Base-by-base conservation (phyloP, 2,888 invertebrate species). In the Chymomyza caudatula region DNA sequence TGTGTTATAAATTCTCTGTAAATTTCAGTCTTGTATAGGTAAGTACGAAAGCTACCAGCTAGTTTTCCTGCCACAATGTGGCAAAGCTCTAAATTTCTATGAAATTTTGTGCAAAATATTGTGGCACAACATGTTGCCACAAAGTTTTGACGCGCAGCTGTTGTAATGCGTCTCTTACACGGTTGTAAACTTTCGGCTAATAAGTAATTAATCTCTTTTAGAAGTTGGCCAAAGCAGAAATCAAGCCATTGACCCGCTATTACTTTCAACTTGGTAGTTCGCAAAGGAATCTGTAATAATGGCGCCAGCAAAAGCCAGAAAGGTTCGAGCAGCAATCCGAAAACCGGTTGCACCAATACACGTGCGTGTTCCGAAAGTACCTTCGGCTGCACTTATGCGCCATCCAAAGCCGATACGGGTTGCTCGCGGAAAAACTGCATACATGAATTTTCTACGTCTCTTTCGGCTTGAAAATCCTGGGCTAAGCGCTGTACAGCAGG, bases 41-140 rank as follows among this genome's bases (percentile, higher is more conserved):
- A 74, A 80, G 79, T 81, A 69, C 68, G 76, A 69, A 22, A 65
- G 55, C 71, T 65, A 71, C 6, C 2, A 1, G 17, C 15, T 47
- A 47, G 17, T 47, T 15, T 17, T 19, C n/a, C n/a, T 17, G 1
- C 0, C 2, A 47, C 17, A 15, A 47, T 47, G 6, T 47, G 15
- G 15, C 47, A 47, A 47, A 8, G 3, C 47, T 17, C 17, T 15
- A 47, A 19, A 15, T 37, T 37, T 37, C n/a, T 37, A 47, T 47
- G 5, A 8, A 47, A 15, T 47, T 53, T 13, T 53, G 25, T 53
- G 53, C 53, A 53, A 53, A 53, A 25, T 53, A 37, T 37, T 37
- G 6, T 37, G 11, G 29, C 29, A 37, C 29, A 53, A 53, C 53
- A 23, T 53, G 53, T 15, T 53, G 53, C 53, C 25, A 25, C n/a